These are phyloP conservation scores for Stenolophus ochropezus DNA, from an alignment of 2,888 invertebrate species.

Conservation along the genomic window DNA sequence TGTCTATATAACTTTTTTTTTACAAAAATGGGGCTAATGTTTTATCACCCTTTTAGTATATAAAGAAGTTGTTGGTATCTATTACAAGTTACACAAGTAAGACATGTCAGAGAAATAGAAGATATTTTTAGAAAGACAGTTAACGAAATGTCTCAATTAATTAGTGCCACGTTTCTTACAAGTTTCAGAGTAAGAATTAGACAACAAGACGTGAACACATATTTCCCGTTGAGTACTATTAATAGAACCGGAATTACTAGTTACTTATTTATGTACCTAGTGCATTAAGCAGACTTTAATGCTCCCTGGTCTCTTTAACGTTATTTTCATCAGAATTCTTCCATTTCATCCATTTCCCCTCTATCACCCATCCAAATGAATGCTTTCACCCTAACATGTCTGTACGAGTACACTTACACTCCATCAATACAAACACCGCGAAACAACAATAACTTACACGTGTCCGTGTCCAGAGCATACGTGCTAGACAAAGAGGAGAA, in stretches of 20 bases:
- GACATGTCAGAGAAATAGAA: not conserved
- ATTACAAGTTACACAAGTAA: not conserved
- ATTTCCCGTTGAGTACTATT: not conserved
- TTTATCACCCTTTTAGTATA: not conserved
- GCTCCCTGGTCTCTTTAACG: too few species aligned
- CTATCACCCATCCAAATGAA: not conserved
- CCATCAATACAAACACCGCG: not conserved
- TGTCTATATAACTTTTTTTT: too few species aligned
- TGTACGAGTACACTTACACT: not conserved
- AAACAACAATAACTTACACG: not conserved
- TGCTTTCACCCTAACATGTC: not conserved
- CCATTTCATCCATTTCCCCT: not conserved
- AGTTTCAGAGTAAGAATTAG: constrained; percentile 28
- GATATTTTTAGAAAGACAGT: constrained; percentile 41
- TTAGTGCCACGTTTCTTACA: constrained; percentile 41
- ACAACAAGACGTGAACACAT: constrained; percentile 41
- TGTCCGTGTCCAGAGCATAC: not conserved
- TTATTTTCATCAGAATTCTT: not conserved
- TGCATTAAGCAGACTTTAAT: too few species aligned
- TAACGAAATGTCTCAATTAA: constrained; percentile 48
- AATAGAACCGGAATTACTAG: not conserved
- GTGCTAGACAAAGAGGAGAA: not conserved
- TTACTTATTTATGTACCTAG: too few species aligned
- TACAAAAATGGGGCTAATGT: too few species aligned
- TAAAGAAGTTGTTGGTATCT: not conserved